Evolutionary conservation across 2,113 vertebrate genomes (phyloP).

Genomic region (Dicrurus megarhynchus): DNA sequence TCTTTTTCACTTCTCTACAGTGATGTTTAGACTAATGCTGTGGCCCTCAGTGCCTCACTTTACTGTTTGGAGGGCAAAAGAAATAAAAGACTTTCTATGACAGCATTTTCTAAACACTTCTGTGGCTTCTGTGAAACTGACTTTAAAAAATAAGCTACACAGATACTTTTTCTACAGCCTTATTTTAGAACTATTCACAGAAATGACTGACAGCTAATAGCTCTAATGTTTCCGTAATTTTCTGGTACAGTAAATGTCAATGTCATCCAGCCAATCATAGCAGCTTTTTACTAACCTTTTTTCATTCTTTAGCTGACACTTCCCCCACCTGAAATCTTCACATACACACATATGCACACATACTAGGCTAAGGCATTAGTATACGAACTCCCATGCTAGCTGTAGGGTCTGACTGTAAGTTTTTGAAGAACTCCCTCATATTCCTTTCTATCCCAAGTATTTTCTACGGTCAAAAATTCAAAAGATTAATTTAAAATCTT

Average conservation of each 20-base stretch:
- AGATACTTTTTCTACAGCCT: neutral
- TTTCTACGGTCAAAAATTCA: neutral
- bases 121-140: neutral
- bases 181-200: conserved; percentile 4
- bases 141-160: neutral
- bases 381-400: neutral
- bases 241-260: neutral
- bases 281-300: neutral
- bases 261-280: neutral
- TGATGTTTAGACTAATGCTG: neutral
- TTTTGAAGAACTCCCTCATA: neutral
- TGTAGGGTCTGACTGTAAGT: neutral
- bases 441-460: neutral
- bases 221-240: conserved; percentile 11
- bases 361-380: neutral
- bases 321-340: fast-evolving
- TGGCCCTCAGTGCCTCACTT: neutral
- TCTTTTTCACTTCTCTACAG: neutral
- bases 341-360: fast-evolving
- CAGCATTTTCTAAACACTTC: neutral
- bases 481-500: neutral
- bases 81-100: neutral
- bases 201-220: neutral
- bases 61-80: neutral
- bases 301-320: neutral